phyloP scores from a whole-genome alignment of 2,888 invertebrate genomes.

The Cantharis nigra region DNA sequence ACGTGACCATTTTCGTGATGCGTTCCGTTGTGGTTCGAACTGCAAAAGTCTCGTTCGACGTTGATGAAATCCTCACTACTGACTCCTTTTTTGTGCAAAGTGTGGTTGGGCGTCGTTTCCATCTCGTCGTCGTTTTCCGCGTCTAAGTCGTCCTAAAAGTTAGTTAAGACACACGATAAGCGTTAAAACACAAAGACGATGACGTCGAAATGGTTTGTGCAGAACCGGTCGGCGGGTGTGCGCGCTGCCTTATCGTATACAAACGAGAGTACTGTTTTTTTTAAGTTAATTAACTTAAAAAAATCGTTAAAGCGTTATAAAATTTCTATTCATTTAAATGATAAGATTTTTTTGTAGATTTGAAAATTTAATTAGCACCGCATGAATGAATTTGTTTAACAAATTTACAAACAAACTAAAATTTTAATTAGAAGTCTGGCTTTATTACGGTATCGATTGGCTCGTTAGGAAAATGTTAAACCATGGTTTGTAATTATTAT shows the following conservation, averaged over 20 bases:
- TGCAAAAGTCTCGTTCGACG: constrained; percentile 42
- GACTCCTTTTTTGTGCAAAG: not conserved
- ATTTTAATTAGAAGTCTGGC: not conserved
- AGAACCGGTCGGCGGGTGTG: not conserved
- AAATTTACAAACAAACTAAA: not conserved
- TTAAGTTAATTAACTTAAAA: not conserved
- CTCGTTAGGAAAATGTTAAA: not conserved
- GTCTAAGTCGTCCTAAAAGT: constrained; percentile 49
- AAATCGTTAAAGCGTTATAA: not conserved
- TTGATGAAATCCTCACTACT: constrained; percentile 42
- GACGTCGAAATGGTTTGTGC: not conserved
- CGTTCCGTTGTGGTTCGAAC: constrained; percentile 6
- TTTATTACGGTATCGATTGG: not conserved
- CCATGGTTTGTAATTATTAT: not conserved
- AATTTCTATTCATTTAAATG: not conserved
- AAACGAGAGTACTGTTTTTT: not conserved
- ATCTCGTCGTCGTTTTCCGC: constrained; percentile 10
- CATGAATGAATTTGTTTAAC: not conserved
- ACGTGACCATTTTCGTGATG: constrained; percentile 19
- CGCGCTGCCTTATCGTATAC: not conserved
- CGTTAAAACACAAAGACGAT: constrained; percentile 3
- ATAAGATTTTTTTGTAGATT: not conserved
- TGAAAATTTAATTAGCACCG: not conserved
- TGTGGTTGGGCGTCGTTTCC: constrained; percentile 23
- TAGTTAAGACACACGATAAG: constrained; percentile 33